These are phyloP conservation scores for Drosophila nr. medialis DNA, from an alignment of 2,888 invertebrate species.

Conservation along the genomic window DNA sequence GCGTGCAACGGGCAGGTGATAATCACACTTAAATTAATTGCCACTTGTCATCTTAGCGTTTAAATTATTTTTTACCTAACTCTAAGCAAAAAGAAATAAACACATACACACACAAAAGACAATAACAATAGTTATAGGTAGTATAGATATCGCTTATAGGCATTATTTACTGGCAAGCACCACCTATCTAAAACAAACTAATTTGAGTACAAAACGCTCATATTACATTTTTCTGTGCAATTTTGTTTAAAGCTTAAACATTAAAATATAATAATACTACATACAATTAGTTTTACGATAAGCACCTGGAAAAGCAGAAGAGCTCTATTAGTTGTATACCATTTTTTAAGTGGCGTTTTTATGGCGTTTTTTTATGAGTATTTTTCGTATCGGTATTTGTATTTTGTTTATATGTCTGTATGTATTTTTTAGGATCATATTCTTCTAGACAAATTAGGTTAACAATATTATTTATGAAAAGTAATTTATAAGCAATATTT, in stretches of 20 bases:
- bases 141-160: conserved; percentile 33
- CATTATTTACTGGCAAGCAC: conserved; percentile 21
- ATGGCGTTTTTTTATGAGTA: conserved; percentile 59
- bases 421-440: conserved; percentile 27
- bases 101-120: conserved; percentile 16
- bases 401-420: conserved; percentile 24
- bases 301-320: conserved; percentile 57
- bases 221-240: conserved; percentile 60
- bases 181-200: conserved; percentile 43
- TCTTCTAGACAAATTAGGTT: conserved; percentile 62
- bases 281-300: conserved; percentile 69
- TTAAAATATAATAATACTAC: conserved; percentile 33
- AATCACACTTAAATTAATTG: conserved; percentile 80
- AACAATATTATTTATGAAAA: conserved; percentile 69
- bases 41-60: conserved; percentile 80
- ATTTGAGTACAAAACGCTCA: conserved; percentile 51
- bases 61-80: conserved; percentile 76
- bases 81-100: conserved; percentile 43
- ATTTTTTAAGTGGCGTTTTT: conserved; percentile 50
- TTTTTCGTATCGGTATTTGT: conserved; percentile 43
- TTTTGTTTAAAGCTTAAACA: conserved; percentile 55
- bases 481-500: conserved; percentile 70
- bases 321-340: conserved; percentile 70
- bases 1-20: conserved; percentile 74
- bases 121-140: conserved; percentile 30